Evolutionary conservation across 2,113 vertebrate species (phyloP).

Genomic region (Rhinichthys klamathensis): DNA sequence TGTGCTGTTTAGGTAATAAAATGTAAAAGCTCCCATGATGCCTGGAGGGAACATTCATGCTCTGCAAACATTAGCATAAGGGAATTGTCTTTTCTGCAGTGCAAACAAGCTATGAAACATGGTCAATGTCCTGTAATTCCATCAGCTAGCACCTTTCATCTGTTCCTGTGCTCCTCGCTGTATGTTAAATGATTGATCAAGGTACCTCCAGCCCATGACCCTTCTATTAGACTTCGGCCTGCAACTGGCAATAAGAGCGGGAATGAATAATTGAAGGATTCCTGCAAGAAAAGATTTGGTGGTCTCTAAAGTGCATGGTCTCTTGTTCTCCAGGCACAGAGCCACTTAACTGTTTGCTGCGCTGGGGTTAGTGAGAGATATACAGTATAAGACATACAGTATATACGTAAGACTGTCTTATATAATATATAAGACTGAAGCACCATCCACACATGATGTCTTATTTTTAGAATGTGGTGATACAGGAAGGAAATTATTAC

Average conservation of each 20-base stretch:
- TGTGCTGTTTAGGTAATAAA: slow-evolving; percentile 61
- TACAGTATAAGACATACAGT: too few relatives aligned
- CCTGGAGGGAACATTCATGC: slow-evolving; percentile 54
- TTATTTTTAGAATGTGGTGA: neutral
- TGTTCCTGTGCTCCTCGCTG: neutral
- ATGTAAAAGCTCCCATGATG: slow-evolving; percentile 56
- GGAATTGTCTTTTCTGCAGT: slow-evolving; percentile 53
- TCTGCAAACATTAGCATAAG: slow-evolving; percentile 59
- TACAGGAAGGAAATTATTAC: neutral
- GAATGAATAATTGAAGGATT: slow-evolving; percentile 13
- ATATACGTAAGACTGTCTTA: too few relatives aligned
- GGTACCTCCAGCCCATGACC: neutral
- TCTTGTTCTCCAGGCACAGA: neutral
- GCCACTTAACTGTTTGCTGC: neutral
- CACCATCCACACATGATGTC: neutral
- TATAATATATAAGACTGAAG: neutral
- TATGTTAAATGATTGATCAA: slow-evolving; percentile 42
- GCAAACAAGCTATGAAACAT: slow-evolving; percentile 56
- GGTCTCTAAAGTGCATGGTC: slow-evolving; percentile 3
- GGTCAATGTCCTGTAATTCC: slow-evolving; percentile 52
- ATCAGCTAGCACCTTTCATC: neutral
- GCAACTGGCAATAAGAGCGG: neutral
- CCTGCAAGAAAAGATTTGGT: slow-evolving; percentile 2
- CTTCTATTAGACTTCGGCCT: slow-evolving; percentile 19
- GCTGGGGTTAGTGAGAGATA: neutral